phyloP scores from a whole-genome alignment of 2,888 invertebrate genomes.

The Thymelicus lineola region DNA sequence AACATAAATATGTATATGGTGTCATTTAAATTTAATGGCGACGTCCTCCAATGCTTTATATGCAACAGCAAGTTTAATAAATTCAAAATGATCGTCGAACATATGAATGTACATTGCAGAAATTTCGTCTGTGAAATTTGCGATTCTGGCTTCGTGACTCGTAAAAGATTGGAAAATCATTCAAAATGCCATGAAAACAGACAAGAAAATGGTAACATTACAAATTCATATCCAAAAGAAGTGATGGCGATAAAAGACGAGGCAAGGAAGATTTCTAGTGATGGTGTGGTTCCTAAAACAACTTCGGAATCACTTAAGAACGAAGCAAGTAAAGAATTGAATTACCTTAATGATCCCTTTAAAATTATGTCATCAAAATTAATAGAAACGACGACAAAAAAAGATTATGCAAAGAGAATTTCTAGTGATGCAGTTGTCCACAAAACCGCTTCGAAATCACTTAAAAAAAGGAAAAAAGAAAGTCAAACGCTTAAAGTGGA shows the following conservation, averaged over 20 bases:
- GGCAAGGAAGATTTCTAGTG: conserved; percentile 38
- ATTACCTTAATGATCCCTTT: too few species aligned
- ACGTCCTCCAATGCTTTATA: conserved; percentile 57
- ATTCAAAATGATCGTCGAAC: conserved; percentile 59
- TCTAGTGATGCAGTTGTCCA: too few species aligned
- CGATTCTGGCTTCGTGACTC: conserved; percentile 51
- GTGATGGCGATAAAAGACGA: background rate
- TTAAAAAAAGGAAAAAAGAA: too few species aligned
- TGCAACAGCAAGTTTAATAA: conserved; percentile 55
- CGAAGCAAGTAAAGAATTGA: background rate
- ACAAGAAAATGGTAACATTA: conserved; percentile 1
- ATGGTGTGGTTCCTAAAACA: too few species aligned
- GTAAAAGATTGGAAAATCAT: conserved; percentile 43
- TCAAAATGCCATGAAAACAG: conserved; percentile 31
- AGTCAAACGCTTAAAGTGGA: too few species aligned
- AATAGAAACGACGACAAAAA: too few species aligned
- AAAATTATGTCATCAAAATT: too few species aligned
- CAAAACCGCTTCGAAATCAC: too few species aligned
- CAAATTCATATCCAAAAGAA: conserved; percentile 10
- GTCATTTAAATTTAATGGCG: conserved; percentile 65
- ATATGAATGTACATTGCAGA: conserved; percentile 60
- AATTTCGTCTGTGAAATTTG: conserved; percentile 59
- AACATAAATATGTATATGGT: conserved; percentile 62
- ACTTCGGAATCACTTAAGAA: background rate
- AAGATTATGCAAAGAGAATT: too few species aligned